Base-by-base conservation (phyloP, 2,888 invertebrate species). In the Eupeodes latifasciatus region DNA sequence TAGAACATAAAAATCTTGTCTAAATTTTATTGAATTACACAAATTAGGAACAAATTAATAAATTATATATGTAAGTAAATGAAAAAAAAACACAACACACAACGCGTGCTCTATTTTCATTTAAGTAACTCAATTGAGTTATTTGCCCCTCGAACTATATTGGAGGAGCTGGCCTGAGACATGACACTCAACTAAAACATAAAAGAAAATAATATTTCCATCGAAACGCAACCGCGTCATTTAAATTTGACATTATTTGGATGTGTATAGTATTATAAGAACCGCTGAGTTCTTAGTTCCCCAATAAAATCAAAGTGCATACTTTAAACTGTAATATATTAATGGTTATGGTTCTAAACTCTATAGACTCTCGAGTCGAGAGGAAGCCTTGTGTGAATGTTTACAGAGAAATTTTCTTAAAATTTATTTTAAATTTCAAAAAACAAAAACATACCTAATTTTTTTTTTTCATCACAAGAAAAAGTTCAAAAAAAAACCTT, bases 281-380 rank as follows among this genome's bases (percentile, higher is more conserved):
- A 40, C 3, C 16, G 72, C 40, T 36, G 27, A 19, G 62, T 51
- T 75, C 40, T 11, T 16, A 19, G 62, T 51, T 75, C 40, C 9
- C 12, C 44, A 75, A 81, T 75, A 85, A 85, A 85, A 61, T 80
- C 51, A 69, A 75, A 84, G 74, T 75, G 67, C 59, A 61, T 74
- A 67, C 67, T 36, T 61, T 44, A 16, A 51, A 72, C 49, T 64
- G 47, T 69, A 59, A 40, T 61, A 61, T 61, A 34, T 34, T 59
- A 14, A 40, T 40, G 40, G 40, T 51, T 57, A 66, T 7, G 7
- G 19, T 27, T 47, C 12, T 27, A 27, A 27, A 27, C 27, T 27
- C 27, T 27, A 27, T 27, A 27, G 27, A 27, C 2, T 27, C 27
- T 27, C 27, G 27, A 44, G 5, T 19, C 64, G 19, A 44, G 5